Evolutionary conservation across 2,888 invertebrate species (phyloP), one percentile per base, ranked within the genome.

Genomic region (Campoplex nolae): DNA sequence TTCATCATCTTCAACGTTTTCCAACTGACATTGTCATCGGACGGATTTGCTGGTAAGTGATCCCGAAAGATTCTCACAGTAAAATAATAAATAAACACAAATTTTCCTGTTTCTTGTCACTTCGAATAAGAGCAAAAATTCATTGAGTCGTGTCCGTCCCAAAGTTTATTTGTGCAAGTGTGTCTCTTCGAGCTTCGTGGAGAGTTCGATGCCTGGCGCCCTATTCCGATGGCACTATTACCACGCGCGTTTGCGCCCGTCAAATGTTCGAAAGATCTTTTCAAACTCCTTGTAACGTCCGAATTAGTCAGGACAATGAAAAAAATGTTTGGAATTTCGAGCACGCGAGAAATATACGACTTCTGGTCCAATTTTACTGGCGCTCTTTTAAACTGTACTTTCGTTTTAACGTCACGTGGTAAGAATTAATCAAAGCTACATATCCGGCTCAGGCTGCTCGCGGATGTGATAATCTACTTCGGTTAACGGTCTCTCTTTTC

Each of bases 401-500:
- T 77, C 71, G 65, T 83, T 83, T 38, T 45, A 54, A 16, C 11
- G 62, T 65, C 76, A 71, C 42, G 65, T 45, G 42, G n/a, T 38
- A 42, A 32, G 23, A 48, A 54, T 75, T 62, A 45, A 65, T 81
- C 68, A n/a, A 62, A 56, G 11, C 56, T 42, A 79, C 76, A 81
- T 80, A 71, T 85, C 85, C 85, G 81, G 77, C 73, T 81, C 81
- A 58, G 75, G 3, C 48, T 54, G 58, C 38, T 79, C 67, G 80
- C 85, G 81, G 85, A 81, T 85, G 85, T 85, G 42, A 79, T 70
- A 77, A 85, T 81, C 71, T 73, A 81, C 73, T 77, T 85, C 23
- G 67, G 65, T 81, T 81, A 85, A 81, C 76, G 76, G 76, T 62
- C 67, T 56, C 75, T 56, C 54, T 74, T 74, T 38, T 42, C 68